A percentile compares a stretch with the other conserved stretches of the same genome.
These are phyloP conservation scores for Wasmannia auropunctata DNA, from an alignment of 1,140 invertebrate species.

Conservation along the genomic window DNA sequence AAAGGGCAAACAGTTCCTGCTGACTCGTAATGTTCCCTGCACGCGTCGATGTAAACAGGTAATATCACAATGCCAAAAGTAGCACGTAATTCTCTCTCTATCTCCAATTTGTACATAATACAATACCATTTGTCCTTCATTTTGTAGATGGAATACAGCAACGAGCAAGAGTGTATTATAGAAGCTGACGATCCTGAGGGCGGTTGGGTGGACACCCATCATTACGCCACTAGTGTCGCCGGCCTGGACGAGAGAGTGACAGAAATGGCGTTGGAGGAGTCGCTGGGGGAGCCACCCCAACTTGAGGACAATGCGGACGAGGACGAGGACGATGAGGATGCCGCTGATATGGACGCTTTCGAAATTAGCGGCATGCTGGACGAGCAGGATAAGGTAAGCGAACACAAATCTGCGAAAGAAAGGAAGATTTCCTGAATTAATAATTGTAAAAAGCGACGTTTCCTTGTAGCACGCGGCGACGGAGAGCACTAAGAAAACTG, in stretches of 20 bases:
- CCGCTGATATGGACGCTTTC: slow-evolving; percentile 99
- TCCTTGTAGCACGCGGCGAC: slow-evolving; percentile 76
- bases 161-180: slow-evolving; percentile 95
- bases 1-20: slow-evolving; percentile 98
- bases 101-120: slow-evolving; percentile 59
- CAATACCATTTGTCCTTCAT: slow-evolving; percentile 47
- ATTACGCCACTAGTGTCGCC: slow-evolving; percentile 89
- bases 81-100: not conserved
- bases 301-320: slow-evolving; percentile 80
- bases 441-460: not conserved
- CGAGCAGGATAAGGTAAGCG: slow-evolving; percentile 93
- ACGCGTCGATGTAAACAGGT: slow-evolving; percentile 97
- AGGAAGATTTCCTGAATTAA: not conserved
- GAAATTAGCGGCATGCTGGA: slow-evolving; percentile 97
- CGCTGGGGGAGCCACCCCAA: slow-evolving; percentile 57
- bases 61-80: slow-evolving; percentile 31
- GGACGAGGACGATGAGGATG: slow-evolving; percentile 97
- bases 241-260: slow-evolving; percentile 90
- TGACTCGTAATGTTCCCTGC: slow-evolving; percentile 98
- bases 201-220: slow-evolving; percentile 99
- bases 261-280: slow-evolving; percentile 88
- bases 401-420: not conserved
- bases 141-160: slow-evolving; percentile 94
- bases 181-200: slow-evolving; percentile 96
- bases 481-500: slow-evolving; percentile 76